A percentile compares a stretch with the other conserved stretches of the same genome.
Conservation (phyloP, 2,888 invertebrate genomes). For the Metellina segmentata region DNA sequence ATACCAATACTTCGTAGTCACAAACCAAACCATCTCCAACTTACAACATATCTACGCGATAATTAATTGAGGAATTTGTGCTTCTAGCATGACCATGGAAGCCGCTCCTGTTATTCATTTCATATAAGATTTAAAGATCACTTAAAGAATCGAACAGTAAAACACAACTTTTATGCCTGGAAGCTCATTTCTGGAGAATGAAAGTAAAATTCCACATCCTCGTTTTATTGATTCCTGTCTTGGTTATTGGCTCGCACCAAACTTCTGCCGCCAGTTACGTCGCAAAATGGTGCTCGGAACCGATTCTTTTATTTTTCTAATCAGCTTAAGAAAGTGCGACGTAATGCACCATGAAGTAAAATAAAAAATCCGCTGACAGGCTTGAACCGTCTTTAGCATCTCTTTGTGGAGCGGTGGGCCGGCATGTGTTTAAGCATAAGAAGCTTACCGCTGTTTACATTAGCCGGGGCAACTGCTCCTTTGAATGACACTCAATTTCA, state of each 20-base stretch:
- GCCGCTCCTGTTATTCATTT: too few relatives aligned
- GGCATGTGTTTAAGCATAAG: conserved; percentile 53
- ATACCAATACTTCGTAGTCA: too few relatives aligned
- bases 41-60: too few relatives aligned
- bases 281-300: background rate
- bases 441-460: conserved; percentile 56
- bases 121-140: too few relatives aligned
- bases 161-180: too few relatives aligned
- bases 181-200: background rate
- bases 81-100: too few relatives aligned
- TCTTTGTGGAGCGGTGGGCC: background rate
- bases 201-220: too few relatives aligned
- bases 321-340: conserved; percentile 25
- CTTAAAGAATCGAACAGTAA: too few relatives aligned
- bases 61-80: too few relatives aligned
- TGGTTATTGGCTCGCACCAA: background rate
- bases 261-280: background rate
- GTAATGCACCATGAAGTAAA: background rate
- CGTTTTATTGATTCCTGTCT: background rate
- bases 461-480: conserved; percentile 28
- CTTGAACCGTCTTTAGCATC: conserved; percentile 17
- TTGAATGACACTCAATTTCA: conserved; percentile 53
- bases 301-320: conserved; percentile 24
- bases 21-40: too few relatives aligned
- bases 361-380: conserved; percentile 43